Evolutionary conservation across 2,888 invertebrate genomes (phyloP).

Genomic region (Acronicta leporina): DNA sequence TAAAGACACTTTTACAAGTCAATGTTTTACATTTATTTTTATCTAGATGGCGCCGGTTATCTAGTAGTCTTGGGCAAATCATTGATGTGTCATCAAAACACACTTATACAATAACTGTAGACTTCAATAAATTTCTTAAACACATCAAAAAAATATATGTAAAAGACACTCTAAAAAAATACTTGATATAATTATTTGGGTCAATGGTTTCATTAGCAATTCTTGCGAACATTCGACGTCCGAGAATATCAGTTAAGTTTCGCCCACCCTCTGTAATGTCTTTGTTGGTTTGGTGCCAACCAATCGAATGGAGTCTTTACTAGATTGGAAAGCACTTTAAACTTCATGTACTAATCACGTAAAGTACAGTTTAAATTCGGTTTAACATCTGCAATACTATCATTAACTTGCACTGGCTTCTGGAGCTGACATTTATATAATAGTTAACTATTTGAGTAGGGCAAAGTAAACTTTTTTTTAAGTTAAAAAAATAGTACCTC

Average conservation of each 20-base stretch:
- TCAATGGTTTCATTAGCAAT: conserved; percentile 39
- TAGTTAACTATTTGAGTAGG: neutral
- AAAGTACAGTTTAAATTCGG: conserved; percentile 27
- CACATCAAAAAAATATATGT: neutral
- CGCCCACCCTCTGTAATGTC: conserved; percentile 28
- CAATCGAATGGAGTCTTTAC: conserved; percentile 32
- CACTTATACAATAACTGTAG: no score
- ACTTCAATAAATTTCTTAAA: no score
- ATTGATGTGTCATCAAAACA: no score
- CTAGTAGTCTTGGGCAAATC: no score
- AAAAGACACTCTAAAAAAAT: conserved; percentile 1
- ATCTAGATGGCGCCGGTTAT: no score
- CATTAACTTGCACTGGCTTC: neutral
- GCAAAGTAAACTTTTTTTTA: no score
- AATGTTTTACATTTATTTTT: no score
- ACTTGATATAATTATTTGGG: conserved; percentile 30
- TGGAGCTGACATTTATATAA: neutral
- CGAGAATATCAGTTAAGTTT: conserved; percentile 30
- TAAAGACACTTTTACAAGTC: no score
- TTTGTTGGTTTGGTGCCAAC: conserved; percentile 48
- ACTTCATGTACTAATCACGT: conserved; percentile 30
- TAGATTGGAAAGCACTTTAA: conserved; percentile 26
- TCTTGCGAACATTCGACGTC: conserved; percentile 30
- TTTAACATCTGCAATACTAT: conserved; percentile 6
- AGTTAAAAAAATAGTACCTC: no score